Base-by-base conservation (phyloP, 2,888 invertebrate genomes). In the Miltochrista miniata region DNA sequence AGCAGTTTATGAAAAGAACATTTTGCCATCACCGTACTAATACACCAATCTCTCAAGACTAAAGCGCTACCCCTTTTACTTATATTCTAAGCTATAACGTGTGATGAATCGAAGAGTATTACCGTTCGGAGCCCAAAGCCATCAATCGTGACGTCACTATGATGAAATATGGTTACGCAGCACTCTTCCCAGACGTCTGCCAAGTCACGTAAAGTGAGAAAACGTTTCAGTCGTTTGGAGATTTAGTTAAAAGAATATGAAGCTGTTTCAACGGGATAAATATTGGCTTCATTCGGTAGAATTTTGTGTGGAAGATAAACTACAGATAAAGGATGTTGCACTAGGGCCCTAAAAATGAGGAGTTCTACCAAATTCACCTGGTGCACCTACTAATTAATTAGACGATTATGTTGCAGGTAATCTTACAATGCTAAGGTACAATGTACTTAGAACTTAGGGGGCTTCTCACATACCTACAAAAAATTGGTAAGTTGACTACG, bases 151-250 rank as follows among this genome's bases (percentile, higher is more conserved):
- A 64, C 56, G 64, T 66, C 56, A 66, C 34, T 31, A 50, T 63
- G 59, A 64, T 66, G 64, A 59, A 63, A 64, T 67, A 67, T 66
- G 51, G 54, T 64, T 67, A 64, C 64, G 56, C 48, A 15, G 67
- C 64, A 13, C n/a, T 64, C 51, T 35, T 35, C 24, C 44, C 15
- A 39, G 41, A 45, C 41, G 47, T 11, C 39, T 65, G 64, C 64
- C 67, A 64, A 64, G 64, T 64, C 64, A 64, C 64, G 64, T 48
- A 31, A 43, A 18, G 18, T 7, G 39, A 47, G 51, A 51, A 44
- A 48, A 52, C 40, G 34, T 29, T 51, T 47, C 39, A 38, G 35
- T 30, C 38, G 30, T 39, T 30, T 31, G 10, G 29, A 30, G 33
- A 48, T 35, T 52, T 37, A 48, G 48, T 48, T 48, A 48, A 33